A percentile compares a stretch with the other conserved stretches of the same genome.
phyloP scores from a whole-genome alignment of 2,888 invertebrate species.

The Apotomis turbidana region DNA sequence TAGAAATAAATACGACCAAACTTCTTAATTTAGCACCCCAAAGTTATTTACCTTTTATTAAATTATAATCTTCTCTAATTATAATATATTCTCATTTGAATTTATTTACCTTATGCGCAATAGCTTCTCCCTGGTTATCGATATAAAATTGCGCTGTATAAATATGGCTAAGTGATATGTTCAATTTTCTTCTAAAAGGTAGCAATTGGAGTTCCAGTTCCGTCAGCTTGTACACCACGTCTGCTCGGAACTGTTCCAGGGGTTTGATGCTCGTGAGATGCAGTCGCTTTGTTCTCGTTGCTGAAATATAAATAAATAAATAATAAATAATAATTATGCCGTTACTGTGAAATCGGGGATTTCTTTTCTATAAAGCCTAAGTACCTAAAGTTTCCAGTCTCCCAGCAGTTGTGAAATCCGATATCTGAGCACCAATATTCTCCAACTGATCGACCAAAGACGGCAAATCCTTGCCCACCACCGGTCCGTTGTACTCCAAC shows the following conservation, averaged over 20 bases:
- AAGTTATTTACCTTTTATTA: too few relatives aligned
- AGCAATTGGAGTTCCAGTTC: constrained; percentile 88
- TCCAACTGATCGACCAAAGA: constrained; percentile 87
- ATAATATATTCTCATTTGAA: background rate
- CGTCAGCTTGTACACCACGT: constrained; percentile 89
- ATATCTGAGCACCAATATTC: constrained; percentile 87
- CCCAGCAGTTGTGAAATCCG: constrained; percentile 88
- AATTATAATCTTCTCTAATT: too few relatives aligned
- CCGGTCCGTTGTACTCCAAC: constrained; percentile 84
- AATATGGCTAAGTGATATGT: constrained; percentile 89
- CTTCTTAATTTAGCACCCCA: too few relatives aligned
- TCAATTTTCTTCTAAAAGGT: constrained; percentile 88
- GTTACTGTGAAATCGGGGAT: too few relatives aligned
- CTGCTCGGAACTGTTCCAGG: constrained; percentile 87
- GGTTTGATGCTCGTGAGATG: constrained; percentile 86
- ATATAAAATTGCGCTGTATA: constrained; percentile 91
- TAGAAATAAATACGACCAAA: too few relatives aligned
- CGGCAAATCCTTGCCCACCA: constrained; percentile 85
- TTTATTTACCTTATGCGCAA: constrained; percentile 85
- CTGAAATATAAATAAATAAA: constrained; percentile 54
- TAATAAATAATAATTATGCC: background rate
- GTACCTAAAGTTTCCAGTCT: constrained; percentile 88
- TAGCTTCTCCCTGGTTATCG: constrained; percentile 87
- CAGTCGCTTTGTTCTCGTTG: constrained; percentile 86
- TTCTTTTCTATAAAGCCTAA: constrained; percentile 43